A percentile compares a stretch with the other conserved stretches of the same genome.
Conservation (phyloP, 2,888 invertebrate genomes). For the Colostygia pectinataria region DNA sequence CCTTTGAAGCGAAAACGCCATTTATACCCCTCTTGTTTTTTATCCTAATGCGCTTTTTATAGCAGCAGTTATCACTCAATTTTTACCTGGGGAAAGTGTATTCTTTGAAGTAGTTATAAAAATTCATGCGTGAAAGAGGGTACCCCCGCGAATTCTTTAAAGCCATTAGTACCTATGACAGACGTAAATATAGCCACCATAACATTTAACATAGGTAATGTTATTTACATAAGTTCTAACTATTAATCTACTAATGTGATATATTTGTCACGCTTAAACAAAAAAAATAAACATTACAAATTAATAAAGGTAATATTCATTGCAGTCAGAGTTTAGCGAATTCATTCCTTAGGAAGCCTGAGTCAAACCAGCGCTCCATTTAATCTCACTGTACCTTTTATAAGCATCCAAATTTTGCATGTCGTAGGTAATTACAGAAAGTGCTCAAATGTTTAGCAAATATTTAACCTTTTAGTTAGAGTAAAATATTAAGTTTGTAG, state of each 20-base stretch:
- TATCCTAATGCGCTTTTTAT: conserved; percentile 41
- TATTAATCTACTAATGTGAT: no score
- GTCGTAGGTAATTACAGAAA: conserved; percentile 27
- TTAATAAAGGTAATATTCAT: background rate
- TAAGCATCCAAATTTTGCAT: conserved; percentile 21
- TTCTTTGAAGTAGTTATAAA: no score
- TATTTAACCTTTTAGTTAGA: conserved; percentile 27
- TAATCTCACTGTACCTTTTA: conserved; percentile 21
- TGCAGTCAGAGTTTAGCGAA: conserved; percentile 28
- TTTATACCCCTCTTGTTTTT: conserved; percentile 56
- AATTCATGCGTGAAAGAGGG: no score
- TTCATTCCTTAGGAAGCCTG: no score
- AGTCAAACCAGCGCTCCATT: conserved; percentile 29
- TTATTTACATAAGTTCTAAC: no score
- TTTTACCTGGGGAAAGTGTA: conserved; percentile 6
- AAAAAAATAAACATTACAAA: no score
- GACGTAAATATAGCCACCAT: no score
- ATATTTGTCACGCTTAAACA: no score
- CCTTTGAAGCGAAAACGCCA: conserved; percentile 56
- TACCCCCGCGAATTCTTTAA: no score
- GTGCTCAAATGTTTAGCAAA: conserved; percentile 28
- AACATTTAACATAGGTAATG: no score
- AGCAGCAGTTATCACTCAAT: conserved; percentile 31
- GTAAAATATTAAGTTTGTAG: conserved; percentile 1
- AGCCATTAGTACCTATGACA: no score